Conservation (phyloP, 2,888 invertebrate species). For the Perizoma affinitatum region DNA sequence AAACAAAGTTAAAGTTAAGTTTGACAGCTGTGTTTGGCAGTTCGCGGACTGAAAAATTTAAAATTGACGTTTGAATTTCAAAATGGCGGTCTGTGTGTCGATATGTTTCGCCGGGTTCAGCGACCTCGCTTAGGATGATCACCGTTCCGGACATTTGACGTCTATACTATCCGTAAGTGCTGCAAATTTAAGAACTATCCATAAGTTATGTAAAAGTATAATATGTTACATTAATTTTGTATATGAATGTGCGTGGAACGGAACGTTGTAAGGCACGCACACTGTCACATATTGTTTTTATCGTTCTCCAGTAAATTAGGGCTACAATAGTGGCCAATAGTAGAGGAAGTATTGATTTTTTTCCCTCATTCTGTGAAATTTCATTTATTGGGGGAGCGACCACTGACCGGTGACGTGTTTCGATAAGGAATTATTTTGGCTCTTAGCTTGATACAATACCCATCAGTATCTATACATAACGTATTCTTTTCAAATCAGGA, state of each 20-base stretch:
- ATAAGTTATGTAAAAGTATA: constrained; percentile 56
- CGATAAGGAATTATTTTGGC: constrained; percentile 32
- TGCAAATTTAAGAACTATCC: neutral
- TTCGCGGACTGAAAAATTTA: constrained; percentile 53
- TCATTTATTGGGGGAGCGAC: constrained; percentile 82
- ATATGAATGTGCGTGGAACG: constrained; percentile 44
- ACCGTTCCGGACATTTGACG: constrained; percentile 80
- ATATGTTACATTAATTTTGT: constrained; percentile 68
- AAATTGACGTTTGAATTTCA: constrained; percentile 60
- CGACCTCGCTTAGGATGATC: constrained; percentile 76
- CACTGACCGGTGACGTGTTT: constrained; percentile 51
- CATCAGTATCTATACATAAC: no score
- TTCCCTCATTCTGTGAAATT: constrained; percentile 84
- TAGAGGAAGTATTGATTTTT: constrained; percentile 78
- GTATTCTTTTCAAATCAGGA: no score
- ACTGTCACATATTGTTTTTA: constrained; percentile 71
- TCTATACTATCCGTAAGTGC: constrained; percentile 78
- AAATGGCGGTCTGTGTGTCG: constrained; percentile 78
- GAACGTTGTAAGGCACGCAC: constrained; percentile 47
- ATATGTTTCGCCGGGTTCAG: constrained; percentile 68
- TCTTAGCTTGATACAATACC: no score
- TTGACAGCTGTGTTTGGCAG: constrained; percentile 59
- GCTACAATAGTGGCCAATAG: constrained; percentile 76
- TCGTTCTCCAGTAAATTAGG: constrained; percentile 77
- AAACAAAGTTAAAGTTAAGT: constrained; percentile 36